Percentiles rank a stretch among this genome's conserved stretches.
Conservation (phyloP, 2,888 invertebrate genomes). For the Theretra japonica region DNA sequence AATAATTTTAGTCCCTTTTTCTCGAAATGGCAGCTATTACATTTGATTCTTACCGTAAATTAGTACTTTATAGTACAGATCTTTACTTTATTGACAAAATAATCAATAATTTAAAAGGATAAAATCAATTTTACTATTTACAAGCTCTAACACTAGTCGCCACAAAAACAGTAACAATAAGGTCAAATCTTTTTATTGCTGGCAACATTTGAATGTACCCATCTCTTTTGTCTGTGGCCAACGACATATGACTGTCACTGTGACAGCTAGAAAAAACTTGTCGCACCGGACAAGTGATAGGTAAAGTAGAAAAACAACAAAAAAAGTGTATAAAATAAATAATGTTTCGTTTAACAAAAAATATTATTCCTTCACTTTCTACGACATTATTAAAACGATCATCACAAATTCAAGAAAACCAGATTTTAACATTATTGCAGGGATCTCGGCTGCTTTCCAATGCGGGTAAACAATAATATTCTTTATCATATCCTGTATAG, state of each 20-base stretch:
- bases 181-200: too few relatives aligned
- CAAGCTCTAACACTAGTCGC: too few relatives aligned
- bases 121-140: too few relatives aligned
- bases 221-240: too few relatives aligned
- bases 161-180: too few relatives aligned
- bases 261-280: neutral
- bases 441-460: conserved; percentile 59
- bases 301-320: conserved; percentile 7
- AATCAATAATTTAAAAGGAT: too few relatives aligned
- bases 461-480: conserved; percentile 58
- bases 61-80: too few relatives aligned
- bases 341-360: conserved; percentile 72
- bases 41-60: too few relatives aligned
- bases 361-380: conserved; percentile 54
- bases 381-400: conserved; percentile 54
- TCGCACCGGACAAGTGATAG: neutral
- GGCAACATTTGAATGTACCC: too few relatives aligned
- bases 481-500: conserved; percentile 15
- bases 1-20: too few relatives aligned
- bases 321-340: conserved; percentile 39
- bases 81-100: too few relatives aligned
- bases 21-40: too few relatives aligned
- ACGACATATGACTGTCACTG: neutral
- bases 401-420: conserved; percentile 49
- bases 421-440: conserved; percentile 54